A percentile compares a stretch with the other conserved stretches of the same genome.
These are phyloP conservation scores for Drosophila kanekoi DNA, from an alignment of 2,888 invertebrate genomes.

Conservation along the genomic window DNA sequence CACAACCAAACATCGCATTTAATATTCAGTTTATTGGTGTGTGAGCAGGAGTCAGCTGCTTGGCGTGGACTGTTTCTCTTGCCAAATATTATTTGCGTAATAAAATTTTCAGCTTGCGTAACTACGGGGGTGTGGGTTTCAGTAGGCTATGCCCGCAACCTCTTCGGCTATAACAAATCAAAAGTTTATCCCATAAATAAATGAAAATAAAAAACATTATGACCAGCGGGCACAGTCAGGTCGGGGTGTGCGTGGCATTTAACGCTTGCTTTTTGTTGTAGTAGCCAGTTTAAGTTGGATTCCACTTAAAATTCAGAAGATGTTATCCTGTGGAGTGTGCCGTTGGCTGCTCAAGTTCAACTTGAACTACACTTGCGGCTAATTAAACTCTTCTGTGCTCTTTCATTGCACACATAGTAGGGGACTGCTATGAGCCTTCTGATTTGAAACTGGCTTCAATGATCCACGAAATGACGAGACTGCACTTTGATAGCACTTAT, in stretches of 20 bases:
- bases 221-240: constrained; percentile 10
- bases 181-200: constrained; percentile 21
- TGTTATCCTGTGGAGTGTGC: constrained; percentile 15
- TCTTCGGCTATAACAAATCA: constrained; percentile 15
- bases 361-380: constrained; percentile 27
- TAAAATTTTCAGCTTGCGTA: constrained; percentile 45
- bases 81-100: constrained; percentile 60
- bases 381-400: constrained; percentile 48
- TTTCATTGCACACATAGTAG: background rate
- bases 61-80: constrained; percentile 14
- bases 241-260: constrained; percentile 1
- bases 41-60: constrained; percentile 10
- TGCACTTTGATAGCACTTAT: constrained; percentile 13
- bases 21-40: constrained; percentile 45
- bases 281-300: constrained; percentile 9
- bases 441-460: constrained; percentile 11
- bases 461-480: constrained; percentile 14
- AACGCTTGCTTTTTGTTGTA: constrained; percentile 16
- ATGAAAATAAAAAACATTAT: constrained; percentile 14
- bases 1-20: constrained; percentile 56
- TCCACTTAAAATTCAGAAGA: constrained; percentile 20
- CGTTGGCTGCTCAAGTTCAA: constrained; percentile 11
- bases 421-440: background rate
- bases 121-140: background rate
- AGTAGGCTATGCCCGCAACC: constrained; percentile 6